These are phyloP conservation scores for Hippocampus kuda DNA, from an alignment of 2,797 vertebrate species.

Conservation along the genomic window DNA sequence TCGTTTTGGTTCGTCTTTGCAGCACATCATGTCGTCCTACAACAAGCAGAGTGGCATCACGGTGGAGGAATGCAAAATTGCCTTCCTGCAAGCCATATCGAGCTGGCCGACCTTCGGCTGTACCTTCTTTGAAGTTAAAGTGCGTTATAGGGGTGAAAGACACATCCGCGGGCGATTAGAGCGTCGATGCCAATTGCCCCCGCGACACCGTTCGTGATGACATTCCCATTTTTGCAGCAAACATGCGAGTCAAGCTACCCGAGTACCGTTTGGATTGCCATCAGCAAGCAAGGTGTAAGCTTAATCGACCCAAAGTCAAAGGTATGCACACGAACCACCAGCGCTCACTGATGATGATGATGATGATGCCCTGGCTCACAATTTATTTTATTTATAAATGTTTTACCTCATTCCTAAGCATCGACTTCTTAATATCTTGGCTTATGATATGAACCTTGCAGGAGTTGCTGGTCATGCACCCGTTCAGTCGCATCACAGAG, in stretches of 20 bases:
- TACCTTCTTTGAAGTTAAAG: slow-evolving; percentile 91
- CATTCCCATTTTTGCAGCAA: slow-evolving; percentile 70
- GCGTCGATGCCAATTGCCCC: background rate
- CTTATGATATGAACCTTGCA: slow-evolving; percentile 37
- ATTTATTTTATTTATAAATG: background rate
- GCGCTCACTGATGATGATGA: background rate
- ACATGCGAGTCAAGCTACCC: slow-evolving; percentile 81
- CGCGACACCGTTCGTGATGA: background rate
- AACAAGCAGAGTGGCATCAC: slow-evolving; percentile 76
- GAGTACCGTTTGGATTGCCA: slow-evolving; percentile 68
- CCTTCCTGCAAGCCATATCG: slow-evolving; percentile 74
- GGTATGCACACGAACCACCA: slow-evolving; percentile 56
- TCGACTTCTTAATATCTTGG: background rate
- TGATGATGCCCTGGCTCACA: background rate
- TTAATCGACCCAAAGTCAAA: slow-evolving; percentile 81
- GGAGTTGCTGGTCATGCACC: slow-evolving; percentile 76
- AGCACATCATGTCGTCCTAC: slow-evolving; percentile 76
- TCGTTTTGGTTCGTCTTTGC: slow-evolving; percentile 10
- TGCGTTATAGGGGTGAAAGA: slow-evolving; percentile 38
- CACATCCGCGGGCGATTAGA: background rate
- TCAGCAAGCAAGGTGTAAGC: slow-evolving; percentile 85
- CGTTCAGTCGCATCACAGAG: slow-evolving; percentile 80
- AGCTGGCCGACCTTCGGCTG: slow-evolving; percentile 88
- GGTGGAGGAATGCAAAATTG: slow-evolving; percentile 78
- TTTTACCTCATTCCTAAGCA: no score